phyloP scores from a whole-genome alignment of 2,797 vertebrate species.

The Enteromius unitaeniatus region DNA sequence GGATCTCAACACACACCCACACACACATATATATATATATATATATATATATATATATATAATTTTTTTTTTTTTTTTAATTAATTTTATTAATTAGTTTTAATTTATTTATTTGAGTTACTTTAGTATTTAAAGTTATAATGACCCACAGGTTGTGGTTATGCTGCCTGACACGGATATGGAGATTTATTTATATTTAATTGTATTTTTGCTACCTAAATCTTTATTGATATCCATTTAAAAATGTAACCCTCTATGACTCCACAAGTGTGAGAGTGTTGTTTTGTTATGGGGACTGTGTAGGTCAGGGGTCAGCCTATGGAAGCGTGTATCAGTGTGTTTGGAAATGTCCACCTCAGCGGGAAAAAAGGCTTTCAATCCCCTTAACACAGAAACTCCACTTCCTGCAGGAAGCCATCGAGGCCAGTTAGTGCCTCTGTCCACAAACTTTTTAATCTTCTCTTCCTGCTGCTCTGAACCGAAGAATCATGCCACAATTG shows the following conservation, averaged over 20 bases:
- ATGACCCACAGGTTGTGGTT: neutral
- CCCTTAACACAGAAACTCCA: slow-evolving; percentile 65
- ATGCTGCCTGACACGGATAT: neutral
- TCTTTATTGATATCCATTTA: neutral
- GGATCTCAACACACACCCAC: too few species aligned
- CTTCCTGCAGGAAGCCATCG: slow-evolving; percentile 76
- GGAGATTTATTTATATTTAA: neutral
- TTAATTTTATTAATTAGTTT: too few species aligned
- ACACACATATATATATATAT: too few species aligned
- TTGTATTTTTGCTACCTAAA: neutral
- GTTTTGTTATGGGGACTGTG: slow-evolving; percentile 4
- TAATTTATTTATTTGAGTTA: too few species aligned
- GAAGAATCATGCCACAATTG: neutral
- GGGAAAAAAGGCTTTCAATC: slow-evolving; percentile 73
- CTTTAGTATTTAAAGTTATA: too few species aligned
- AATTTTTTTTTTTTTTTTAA: too few species aligned
- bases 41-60: too few species aligned
- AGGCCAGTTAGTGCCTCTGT: slow-evolving; percentile 62
- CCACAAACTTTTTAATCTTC: slow-evolving; percentile 50
- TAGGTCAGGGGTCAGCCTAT: slow-evolving; percentile 33
- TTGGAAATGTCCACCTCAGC: slow-evolving; percentile 74
- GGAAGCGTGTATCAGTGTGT: slow-evolving; percentile 45
- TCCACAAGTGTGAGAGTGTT: slow-evolving; percentile 21
- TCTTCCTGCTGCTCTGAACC: slow-evolving; percentile 63
- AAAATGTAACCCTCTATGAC: neutral